Conservation (phyloP, 2,113 vertebrate genomes). For the Oplegnathus fasciatus region DNA sequence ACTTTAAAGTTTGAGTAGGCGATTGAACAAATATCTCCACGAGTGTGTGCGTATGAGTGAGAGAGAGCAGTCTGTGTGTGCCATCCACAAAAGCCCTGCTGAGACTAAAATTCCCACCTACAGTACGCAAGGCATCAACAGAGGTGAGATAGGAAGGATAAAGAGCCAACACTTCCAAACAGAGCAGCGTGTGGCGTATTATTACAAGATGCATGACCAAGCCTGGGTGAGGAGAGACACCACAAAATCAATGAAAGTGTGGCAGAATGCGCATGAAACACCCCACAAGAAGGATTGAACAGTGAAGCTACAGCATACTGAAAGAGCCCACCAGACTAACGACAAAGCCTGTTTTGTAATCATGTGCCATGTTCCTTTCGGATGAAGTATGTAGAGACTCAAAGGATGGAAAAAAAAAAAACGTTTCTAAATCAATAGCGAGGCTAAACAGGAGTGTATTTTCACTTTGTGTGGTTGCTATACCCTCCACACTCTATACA, state of each 20-base stretch:
- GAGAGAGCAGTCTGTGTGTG: slow-evolving; percentile 18
- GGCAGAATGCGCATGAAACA: slow-evolving; percentile 45
- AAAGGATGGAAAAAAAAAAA: slow-evolving; percentile 17
- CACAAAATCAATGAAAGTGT: slow-evolving; percentile 46
- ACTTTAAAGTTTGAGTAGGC: slow-evolving; percentile 24
- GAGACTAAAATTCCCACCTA: slow-evolving; percentile 36
- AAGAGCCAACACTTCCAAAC: slow-evolving; percentile 44
- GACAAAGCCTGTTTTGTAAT: slow-evolving; percentile 41
- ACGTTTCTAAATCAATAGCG: slow-evolving; percentile 38
- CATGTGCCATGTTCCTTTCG: slow-evolving; percentile 27
- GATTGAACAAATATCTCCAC: slow-evolving; percentile 15
- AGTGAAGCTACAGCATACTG: slow-evolving; percentile 36
- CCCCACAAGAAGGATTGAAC: slow-evolving; percentile 33
- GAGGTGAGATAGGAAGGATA: slow-evolving; percentile 41
- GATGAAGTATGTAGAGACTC: slow-evolving; percentile 19
- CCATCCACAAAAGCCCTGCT: background rate
- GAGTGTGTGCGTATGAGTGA: slow-evolving; percentile 4
- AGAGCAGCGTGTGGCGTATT: slow-evolving; percentile 31
- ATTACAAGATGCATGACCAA: slow-evolving; percentile 42
- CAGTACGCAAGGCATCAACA: slow-evolving; percentile 31
- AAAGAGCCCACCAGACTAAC: slow-evolving; percentile 33
- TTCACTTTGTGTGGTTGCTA: slow-evolving; percentile 50
- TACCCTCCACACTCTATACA: slow-evolving; percentile 24
- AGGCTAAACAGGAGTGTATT: slow-evolving; percentile 20
- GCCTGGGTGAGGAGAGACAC: slow-evolving; percentile 34